Evolutionary conservation across 2,888 invertebrate species (phyloP).

Genomic region (Sturmia bella): DNA sequence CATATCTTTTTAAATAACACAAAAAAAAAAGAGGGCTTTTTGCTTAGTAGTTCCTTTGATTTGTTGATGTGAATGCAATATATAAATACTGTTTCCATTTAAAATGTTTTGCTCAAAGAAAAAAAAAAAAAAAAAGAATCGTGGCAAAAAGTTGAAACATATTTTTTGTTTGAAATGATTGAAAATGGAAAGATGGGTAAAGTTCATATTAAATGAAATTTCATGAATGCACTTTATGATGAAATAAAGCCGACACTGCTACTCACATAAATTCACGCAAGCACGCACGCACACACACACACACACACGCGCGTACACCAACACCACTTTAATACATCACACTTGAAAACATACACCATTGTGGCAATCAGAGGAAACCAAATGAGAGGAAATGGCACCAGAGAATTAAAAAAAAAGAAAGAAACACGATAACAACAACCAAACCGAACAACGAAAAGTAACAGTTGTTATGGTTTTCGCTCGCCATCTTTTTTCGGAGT

Average conservation of each 20-base stretch:
- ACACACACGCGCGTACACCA: not conserved
- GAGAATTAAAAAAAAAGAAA: slow-evolving; percentile 19
- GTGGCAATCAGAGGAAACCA: slow-evolving; percentile 67
- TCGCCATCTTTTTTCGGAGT: slow-evolving; percentile 13
- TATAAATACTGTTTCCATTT: slow-evolving; percentile 17
- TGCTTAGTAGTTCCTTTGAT: not conserved
- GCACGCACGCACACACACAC: not conserved
- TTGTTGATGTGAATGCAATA: slow-evolving; percentile 4
- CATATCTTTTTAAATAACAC: not conserved
- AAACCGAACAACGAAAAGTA: slow-evolving; percentile 59
- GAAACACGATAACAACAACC: slow-evolving; percentile 39
- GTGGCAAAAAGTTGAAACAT: not conserved
- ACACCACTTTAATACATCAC: slow-evolving; percentile 30
- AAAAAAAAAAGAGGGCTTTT: not conserved
- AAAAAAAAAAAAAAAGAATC: not conserved
- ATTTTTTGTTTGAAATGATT: slow-evolving; percentile 39
- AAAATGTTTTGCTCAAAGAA: slow-evolving; percentile 12
- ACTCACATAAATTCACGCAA: not conserved
- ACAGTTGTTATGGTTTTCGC: slow-evolving; percentile 61
- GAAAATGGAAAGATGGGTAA: slow-evolving; percentile 26
- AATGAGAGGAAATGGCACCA: slow-evolving; percentile 67
- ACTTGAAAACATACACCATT: slow-evolving; percentile 50
- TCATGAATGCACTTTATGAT: slow-evolving; percentile 62
- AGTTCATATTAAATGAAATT: slow-evolving; percentile 63
- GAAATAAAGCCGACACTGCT: slow-evolving; percentile 46